These are phyloP conservation scores for Papilio demoleus DNA, from an alignment of 2,888 invertebrate genomes.

Conservation along the genomic window DNA sequence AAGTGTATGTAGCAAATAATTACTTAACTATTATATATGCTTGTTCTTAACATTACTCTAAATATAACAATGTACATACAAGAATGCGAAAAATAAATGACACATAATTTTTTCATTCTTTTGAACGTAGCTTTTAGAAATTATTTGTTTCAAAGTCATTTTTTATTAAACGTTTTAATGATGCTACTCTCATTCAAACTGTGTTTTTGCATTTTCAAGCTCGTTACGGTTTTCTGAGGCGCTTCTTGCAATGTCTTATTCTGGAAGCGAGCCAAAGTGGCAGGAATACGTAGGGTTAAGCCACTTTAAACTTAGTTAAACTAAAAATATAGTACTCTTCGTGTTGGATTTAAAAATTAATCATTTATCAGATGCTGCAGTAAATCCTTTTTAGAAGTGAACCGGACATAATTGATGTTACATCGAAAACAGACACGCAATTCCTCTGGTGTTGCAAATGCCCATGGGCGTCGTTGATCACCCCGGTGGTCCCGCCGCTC, in stretches of 20 bases:
- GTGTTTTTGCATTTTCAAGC: constrained; percentile 21
- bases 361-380: neutral
- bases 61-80: too few species aligned
- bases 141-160: neutral
- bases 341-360: neutral
- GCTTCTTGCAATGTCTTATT: constrained; percentile 14
- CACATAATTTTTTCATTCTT: too few species aligned
- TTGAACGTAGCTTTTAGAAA: too few species aligned
- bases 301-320: constrained; percentile 11
- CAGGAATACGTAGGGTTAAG: constrained; percentile 11
- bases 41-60: too few species aligned
- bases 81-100: too few species aligned
- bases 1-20: too few species aligned
- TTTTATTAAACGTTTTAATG: neutral
- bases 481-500: too few species aligned
- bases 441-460: too few species aligned
- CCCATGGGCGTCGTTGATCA: too few species aligned
- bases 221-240: constrained; percentile 33
- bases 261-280: constrained; percentile 28
- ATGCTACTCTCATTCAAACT: constrained; percentile 13
- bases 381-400: neutral
- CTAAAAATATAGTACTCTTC: neutral
- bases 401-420: too few species aligned
- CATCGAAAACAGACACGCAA: too few species aligned
- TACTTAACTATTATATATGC: too few species aligned